phyloP scores from a whole-genome alignment of 2,888 invertebrate species.

The Tolmerus cingulatus region DNA sequence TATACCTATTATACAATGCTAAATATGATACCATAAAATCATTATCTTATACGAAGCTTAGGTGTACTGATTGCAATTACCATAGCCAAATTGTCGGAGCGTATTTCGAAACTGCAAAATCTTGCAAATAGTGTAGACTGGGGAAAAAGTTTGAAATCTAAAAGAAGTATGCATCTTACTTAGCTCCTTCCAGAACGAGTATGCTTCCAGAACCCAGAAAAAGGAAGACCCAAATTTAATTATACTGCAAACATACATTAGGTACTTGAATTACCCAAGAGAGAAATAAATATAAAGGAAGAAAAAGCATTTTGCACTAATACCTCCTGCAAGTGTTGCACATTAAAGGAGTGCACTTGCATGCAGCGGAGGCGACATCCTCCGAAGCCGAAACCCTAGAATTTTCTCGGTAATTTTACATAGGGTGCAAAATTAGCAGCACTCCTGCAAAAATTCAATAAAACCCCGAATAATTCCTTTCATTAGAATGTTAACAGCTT shows the following conservation, averaged over 20 bases:
- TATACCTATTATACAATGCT: no score
- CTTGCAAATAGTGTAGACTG: no score
- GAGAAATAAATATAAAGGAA: background rate
- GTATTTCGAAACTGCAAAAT: no score
- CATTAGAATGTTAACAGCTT: constrained; percentile 33
- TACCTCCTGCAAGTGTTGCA: background rate
- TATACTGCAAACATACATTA: background rate
- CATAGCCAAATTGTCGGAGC: no score
- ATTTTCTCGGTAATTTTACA: background rate
- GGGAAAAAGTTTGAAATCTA: no score
- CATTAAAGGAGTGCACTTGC: background rate
- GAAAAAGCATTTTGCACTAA: background rate
- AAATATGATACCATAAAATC: no score
- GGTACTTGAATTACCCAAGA: background rate
- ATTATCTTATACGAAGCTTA: no score
- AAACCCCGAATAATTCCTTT: constrained; percentile 9
- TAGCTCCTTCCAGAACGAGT: no score
- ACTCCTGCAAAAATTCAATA: constrained; percentile 14
- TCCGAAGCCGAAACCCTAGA: background rate
- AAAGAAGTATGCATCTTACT: no score
- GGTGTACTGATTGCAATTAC: no score
- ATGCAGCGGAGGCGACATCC: background rate
- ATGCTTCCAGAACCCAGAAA: no score
- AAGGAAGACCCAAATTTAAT: no score
- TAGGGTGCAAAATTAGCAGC: background rate